Evolutionary conservation across 2,888 invertebrate genomes (phyloP).

Genomic region (Drosophila neonasuta): DNA sequence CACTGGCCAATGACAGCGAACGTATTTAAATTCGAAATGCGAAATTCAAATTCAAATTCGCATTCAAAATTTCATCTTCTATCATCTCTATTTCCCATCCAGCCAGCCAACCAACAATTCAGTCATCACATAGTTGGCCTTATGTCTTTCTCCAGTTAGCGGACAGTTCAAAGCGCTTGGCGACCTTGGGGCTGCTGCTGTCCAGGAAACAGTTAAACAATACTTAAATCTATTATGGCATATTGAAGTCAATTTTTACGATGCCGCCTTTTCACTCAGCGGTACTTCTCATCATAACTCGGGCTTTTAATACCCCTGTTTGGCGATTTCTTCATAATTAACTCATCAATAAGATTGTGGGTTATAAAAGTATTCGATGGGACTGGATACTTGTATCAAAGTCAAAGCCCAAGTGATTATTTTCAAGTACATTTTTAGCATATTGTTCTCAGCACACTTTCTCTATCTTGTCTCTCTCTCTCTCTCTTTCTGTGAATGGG

Average conservation of each 20-base stretch:
- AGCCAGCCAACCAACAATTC: constrained; percentile 8
- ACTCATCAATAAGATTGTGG: constrained; percentile 7
- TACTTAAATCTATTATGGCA: constrained; percentile 23
- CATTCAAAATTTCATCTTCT: not conserved
- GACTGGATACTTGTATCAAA: constrained; percentile 28
- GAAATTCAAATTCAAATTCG: not conserved
- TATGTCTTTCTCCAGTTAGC: constrained; percentile 43
- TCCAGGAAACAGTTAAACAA: constrained; percentile 35
- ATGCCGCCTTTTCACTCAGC: constrained; percentile 47
- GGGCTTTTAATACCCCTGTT: constrained; percentile 17
- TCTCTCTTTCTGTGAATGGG: constrained; percentile 1
- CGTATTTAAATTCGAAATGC: not conserved
- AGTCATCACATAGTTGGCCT: constrained; percentile 20
- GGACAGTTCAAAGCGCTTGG: constrained; percentile 56
- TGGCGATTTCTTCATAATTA: constrained; percentile 2
- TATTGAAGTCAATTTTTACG: constrained; percentile 53
- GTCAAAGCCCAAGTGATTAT: constrained; percentile 35
- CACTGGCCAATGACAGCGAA: constrained; percentile 9
- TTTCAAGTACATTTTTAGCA: constrained; percentile 43
- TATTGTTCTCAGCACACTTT: constrained; percentile 35
- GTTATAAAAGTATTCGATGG: constrained; percentile 9
- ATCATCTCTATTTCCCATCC: constrained; percentile 1
- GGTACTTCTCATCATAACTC: constrained; percentile 41
- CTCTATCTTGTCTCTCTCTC: constrained; percentile 4
- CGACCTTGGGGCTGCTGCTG: constrained; percentile 32